A percentile compares a stretch with the other conserved stretches of the same genome.
Conservation (phyloP, 2,888 invertebrate species). For the Papilio elwesi region DNA sequence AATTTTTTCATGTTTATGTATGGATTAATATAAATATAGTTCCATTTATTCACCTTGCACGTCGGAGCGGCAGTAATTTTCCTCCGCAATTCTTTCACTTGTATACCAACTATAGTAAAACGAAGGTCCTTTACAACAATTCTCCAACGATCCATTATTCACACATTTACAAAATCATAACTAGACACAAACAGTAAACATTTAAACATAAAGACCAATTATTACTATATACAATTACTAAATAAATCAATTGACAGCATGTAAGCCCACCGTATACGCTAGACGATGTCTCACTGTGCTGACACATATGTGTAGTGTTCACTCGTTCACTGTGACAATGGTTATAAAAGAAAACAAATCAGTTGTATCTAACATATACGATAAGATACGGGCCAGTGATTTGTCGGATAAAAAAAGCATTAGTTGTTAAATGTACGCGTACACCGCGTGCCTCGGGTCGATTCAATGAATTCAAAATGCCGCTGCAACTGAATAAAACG, state of each 20-base stretch:
- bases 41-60: conserved; percentile 46
- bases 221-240: neutral
- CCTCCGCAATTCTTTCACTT: conserved; percentile 51
- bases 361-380: conserved; percentile 45
- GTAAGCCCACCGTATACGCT: neutral
- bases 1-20: too few species aligned
- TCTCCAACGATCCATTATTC: conserved; percentile 52
- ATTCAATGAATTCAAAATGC: conserved; percentile 8
- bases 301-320: neutral
- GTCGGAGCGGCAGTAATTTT: conserved; percentile 46
- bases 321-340: conserved; percentile 7
- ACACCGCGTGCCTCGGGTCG: conserved; percentile 33
- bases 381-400: conserved; percentile 48
- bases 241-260: neutral
- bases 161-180: conserved; percentile 28
- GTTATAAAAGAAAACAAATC: conserved; percentile 43
- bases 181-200: conserved; percentile 2
- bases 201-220: neutral
- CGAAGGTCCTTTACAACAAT: conserved; percentile 51
- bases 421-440: neutral
- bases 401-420: conserved; percentile 36
- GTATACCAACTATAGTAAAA: conserved; percentile 64
- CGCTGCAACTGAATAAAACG: neutral
- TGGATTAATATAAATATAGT: too few species aligned
- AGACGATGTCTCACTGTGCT: too few species aligned